Base-by-base conservation (phyloP, 2,888 invertebrate genomes). In the Platypus cylindrus region DNA sequence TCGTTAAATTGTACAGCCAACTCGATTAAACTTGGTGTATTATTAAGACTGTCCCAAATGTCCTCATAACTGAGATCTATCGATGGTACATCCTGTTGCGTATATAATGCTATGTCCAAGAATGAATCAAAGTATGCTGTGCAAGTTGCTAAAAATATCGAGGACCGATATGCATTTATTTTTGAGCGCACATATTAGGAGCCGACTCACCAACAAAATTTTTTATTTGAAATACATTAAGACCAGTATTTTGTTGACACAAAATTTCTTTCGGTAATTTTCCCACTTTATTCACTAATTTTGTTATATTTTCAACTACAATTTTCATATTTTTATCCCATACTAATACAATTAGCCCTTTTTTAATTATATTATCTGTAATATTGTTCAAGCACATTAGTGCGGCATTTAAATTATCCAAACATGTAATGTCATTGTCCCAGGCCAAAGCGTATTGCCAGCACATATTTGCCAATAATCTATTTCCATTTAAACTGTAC, bases 371-470 rank as follows among this genome's bases (percentile, higher is more conserved):
- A 17, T 71, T 63, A 58, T 77, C 72, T 11, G 73, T 70, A 50
- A 86, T 73, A 44, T 68, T 65, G 33, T 67, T 66, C 30, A 89
- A 63, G 54, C 82, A 84, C 32, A 64, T 65, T 3, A 89, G 51
- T 0, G 83, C 77, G n/a, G 79, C 75, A 44, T 74, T 69, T 18
- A 93, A 66, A 48, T 75, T 67, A 9, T 70, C 65, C 3, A 80
- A 64, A 43, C 71, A 67, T 27, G 75, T 67, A 40, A 78, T 68
- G 45, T 80, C 73, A 57, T 80, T 84, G 53, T 84, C 82, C 91
- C 93, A 94, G 32, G 74, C 71, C 45, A 83, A 72, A 34, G 85
- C 77, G 56, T 84, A 89, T 58, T 93, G 91, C 93, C 93, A 93
- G 45, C 80, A 76, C 70, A 91, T 78, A 56, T 91, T 87, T 9